phyloP scores from a whole-genome alignment of 2,797 vertebrate genomes.

The Molossus alvarezi region DNA sequence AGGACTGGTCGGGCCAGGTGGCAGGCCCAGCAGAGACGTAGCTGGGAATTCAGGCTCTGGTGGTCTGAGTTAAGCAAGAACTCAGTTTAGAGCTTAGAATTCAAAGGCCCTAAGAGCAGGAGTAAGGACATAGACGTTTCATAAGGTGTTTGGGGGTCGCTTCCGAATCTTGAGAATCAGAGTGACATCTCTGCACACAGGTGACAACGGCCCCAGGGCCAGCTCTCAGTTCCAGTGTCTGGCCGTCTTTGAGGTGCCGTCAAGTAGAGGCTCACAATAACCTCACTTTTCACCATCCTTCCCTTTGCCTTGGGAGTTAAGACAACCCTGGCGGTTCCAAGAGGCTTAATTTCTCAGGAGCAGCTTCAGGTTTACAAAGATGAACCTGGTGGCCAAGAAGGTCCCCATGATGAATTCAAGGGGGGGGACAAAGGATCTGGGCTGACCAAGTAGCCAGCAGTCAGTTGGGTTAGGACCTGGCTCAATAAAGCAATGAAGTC shows the following conservation, averaged over 20 bases:
- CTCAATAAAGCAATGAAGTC: not conserved
- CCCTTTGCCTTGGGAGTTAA: not conserved
- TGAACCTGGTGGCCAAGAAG: not conserved
- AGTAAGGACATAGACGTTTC: no score
- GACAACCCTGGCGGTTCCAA: not conserved
- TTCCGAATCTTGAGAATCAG: not conserved
- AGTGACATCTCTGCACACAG: accelerated
- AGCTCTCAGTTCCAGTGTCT: not conserved
- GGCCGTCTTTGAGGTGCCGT: not conserved
- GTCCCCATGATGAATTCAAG: not conserved
- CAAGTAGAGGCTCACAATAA: not conserved
- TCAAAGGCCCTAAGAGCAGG: not conserved
- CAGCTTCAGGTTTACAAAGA: not conserved
- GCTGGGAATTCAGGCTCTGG: not conserved
- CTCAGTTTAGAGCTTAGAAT: not conserved
- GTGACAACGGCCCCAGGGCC: accelerated
- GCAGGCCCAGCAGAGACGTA: not conserved
- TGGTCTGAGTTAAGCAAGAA: not conserved
- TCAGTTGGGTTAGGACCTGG: not conserved
- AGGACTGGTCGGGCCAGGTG: not conserved
- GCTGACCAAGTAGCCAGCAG: not conserved
- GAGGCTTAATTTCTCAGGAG: not conserved
- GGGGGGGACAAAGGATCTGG: not conserved
- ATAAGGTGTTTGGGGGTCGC: not conserved
- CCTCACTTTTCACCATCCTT: not conserved